These are phyloP conservation scores for Pseudochromis fuscus DNA, from an alignment of 2,797 vertebrate species.

Conservation along the genomic window DNA sequence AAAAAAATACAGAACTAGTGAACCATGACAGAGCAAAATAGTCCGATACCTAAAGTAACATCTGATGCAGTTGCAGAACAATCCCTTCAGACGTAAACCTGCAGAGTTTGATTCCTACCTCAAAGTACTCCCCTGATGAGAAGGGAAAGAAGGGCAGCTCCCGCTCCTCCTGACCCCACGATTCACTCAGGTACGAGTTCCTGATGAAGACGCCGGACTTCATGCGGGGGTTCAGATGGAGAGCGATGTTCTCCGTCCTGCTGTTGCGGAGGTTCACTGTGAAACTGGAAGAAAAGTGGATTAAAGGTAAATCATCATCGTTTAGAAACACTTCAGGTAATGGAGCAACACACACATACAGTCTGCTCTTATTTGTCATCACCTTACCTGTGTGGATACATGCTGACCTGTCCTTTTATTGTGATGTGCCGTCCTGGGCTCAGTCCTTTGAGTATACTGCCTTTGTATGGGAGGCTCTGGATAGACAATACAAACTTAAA, in stretches of 20 bases:
- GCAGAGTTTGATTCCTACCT: constrained; percentile 82
- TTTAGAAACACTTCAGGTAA: too few relatives aligned
- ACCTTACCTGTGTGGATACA: constrained; percentile 89
- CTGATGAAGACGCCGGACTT: constrained; percentile 90
- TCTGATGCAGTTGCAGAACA: too few relatives aligned
- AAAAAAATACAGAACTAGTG: background rate
- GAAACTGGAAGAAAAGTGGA: constrained; percentile 82
- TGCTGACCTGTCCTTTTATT: constrained; percentile 91
- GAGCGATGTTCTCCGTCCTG: constrained; percentile 90
- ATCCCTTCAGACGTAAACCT: background rate
- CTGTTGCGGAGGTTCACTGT: constrained; percentile 88
- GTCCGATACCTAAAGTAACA: too few relatives aligned
- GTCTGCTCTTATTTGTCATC: constrained; percentile 12
- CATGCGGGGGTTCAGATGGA: constrained; percentile 93
- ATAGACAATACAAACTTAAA: constrained; percentile 33
- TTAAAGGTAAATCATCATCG: constrained; percentile 20
- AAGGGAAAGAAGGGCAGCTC: constrained; percentile 91
- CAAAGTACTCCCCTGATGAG: constrained; percentile 94
- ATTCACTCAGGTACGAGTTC: constrained; percentile 91
- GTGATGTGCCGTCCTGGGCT: constrained; percentile 89
- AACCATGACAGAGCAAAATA: background rate
- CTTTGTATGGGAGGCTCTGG: constrained; percentile 90
- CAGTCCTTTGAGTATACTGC: constrained; percentile 86
- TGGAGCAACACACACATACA: too few relatives aligned
- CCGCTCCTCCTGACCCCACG: constrained; percentile 95